A percentile compares a stretch with the other conserved stretches of the same genome.
Conservation (phyloP, 1,140 invertebrate species). For the Piezodorus guildinii region DNA sequence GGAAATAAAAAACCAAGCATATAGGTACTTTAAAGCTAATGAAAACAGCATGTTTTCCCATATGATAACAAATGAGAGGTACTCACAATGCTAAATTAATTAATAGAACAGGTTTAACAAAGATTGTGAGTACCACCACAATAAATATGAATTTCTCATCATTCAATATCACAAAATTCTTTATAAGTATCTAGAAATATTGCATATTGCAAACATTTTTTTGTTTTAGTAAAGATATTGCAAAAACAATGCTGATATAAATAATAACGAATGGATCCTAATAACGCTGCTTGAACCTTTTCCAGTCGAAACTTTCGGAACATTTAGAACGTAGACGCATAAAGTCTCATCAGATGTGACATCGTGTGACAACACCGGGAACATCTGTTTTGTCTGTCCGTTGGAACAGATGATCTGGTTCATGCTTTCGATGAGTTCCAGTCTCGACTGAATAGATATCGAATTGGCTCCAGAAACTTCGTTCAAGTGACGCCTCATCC, state of each 20-base stretch:
- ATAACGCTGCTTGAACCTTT: neutral
- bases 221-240: no score
- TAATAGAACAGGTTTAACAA: no score
- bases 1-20: no score
- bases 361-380: neutral
- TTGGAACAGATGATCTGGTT: neutral
- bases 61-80: no score
- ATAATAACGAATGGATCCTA: neutral
- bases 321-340: neutral
- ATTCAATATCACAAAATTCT: no score
- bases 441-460: neutral
- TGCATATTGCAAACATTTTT: no score
- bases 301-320: neutral
- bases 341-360: neutral
- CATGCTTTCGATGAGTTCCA: neutral
- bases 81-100: no score
- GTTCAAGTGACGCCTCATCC: conserved; percentile 17
- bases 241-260: neutral
- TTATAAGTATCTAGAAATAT: no score
- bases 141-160: no score
- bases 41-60: no score
- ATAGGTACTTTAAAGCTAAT: no score
- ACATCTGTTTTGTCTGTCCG: neutral
- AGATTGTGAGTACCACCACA: no score
- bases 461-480: conserved; percentile 1